phyloP scores from a whole-genome alignment of 2,113 vertebrate species.

The Lampris incognitus region DNA sequence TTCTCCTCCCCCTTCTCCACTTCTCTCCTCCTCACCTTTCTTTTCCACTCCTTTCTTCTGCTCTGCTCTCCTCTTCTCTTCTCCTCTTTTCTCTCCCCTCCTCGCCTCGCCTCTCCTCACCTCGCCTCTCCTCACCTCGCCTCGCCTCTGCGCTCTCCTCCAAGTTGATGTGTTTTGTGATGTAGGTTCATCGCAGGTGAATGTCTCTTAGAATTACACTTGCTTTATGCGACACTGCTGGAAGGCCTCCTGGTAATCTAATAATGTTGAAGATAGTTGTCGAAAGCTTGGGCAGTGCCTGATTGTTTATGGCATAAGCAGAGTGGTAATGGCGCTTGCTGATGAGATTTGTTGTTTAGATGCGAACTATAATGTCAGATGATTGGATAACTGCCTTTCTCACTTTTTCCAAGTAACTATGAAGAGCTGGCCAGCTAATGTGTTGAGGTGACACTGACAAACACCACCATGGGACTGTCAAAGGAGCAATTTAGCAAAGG shows the following conservation, averaged over 20 bases:
- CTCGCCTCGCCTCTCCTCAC: neutral
- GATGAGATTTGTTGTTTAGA: slow-evolving; percentile 15
- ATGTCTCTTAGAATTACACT: neutral
- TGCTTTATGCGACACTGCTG: neutral
- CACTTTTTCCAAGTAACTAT: slow-evolving; percentile 19
- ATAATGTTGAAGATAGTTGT: neutral
- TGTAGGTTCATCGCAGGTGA: neutral
- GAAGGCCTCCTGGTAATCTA: neutral
- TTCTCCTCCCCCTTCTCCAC: slow-evolving; percentile 2
- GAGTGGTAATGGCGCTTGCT: slow-evolving; percentile 7
- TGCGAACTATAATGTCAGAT: neutral
- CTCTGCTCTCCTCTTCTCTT: no score
- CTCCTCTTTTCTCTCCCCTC: neutral
- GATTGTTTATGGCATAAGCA: slow-evolving; percentile 8
- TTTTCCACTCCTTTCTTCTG: neutral
- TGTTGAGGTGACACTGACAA: slow-evolving; percentile 15
- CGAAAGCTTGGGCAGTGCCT: neutral
- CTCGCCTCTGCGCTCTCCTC: neutral
- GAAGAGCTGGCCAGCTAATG: slow-evolving; percentile 17
- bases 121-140: no score
- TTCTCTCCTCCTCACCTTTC: neutral
- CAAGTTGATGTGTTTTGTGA: neutral
- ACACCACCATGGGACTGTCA: slow-evolving; percentile 15
- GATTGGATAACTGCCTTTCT: slow-evolving; percentile 11
- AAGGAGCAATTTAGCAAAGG: slow-evolving; percentile 45